phyloP scores from a whole-genome alignment of 2,797 vertebrate species.

The Sebastes itinus region DNA sequence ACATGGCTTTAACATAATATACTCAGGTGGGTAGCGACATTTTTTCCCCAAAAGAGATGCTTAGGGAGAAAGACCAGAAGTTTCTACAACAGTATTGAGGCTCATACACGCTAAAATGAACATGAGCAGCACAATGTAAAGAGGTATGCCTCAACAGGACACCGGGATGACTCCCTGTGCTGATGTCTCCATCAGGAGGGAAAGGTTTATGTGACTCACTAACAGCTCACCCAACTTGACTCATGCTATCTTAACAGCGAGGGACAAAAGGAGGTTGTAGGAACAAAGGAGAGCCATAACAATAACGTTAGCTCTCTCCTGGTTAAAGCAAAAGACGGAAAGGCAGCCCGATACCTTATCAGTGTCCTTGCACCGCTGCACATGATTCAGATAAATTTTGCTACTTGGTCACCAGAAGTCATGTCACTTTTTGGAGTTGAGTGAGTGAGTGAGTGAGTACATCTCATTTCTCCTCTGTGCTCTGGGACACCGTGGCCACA shows the following conservation, averaged over 20 bases:
- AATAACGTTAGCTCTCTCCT: neutral
- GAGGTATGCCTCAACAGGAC: neutral
- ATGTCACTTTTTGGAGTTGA: neutral
- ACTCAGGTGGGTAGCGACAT: neutral
- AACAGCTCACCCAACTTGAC: constrained; percentile 58
- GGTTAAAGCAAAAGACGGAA: neutral
- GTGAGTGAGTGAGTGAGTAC: neutral
- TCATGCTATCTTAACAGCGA: constrained; percentile 34
- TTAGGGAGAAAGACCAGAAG: neutral
- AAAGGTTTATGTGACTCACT: constrained; percentile 57
- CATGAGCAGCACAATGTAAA: neutral
- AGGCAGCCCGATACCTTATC: constrained; percentile 25
- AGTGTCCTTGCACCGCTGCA: neutral
- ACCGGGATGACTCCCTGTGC: constrained; percentile 29
- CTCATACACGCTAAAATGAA: neutral
- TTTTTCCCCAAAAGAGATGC: neutral
- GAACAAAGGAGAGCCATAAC: constrained; percentile 29
- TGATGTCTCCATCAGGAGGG: constrained; percentile 7
- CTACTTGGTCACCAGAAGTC: constrained; percentile 8
- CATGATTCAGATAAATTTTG: constrained; percentile 28
- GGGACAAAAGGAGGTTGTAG: constrained; percentile 39
- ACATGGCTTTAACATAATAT: neutral
- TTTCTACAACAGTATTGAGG: neutral
- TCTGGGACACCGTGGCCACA: neutral
- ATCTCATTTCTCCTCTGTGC: constrained; percentile 18